Conservation (phyloP, 2,113 vertebrate species). For the Heterotis niloticus region DNA sequence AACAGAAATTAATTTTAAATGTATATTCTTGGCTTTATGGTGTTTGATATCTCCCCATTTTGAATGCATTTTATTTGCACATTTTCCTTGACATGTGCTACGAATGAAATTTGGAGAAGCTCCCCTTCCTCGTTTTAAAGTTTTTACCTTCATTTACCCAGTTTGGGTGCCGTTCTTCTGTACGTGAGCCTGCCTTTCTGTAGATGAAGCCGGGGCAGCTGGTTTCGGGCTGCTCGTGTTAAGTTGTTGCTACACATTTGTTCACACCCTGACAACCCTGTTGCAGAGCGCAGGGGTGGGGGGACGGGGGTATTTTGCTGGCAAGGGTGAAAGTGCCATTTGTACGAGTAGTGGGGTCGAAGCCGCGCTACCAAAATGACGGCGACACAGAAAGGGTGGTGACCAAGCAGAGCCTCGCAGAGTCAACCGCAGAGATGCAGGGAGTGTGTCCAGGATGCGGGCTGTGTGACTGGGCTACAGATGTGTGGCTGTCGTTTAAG, state of each 20-base stretch:
- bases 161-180: not conserved
- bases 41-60: no score
- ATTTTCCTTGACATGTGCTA: no score
- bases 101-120: no score
- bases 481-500: not conserved
- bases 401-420: slow-evolving; percentile 18
- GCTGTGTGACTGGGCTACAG: slow-evolving; percentile 22
- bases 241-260: not conserved
- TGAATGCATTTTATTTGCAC: no score
- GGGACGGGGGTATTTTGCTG: not conserved
- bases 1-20: not conserved
- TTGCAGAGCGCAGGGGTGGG: not conserved
- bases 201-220: not conserved
- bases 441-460: slow-evolving; percentile 5
- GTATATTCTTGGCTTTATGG: not conserved
- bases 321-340: slow-evolving; percentile 25
- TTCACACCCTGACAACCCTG: not conserved
- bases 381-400: slow-evolving; percentile 28
- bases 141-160: not conserved
- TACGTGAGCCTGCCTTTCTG: slow-evolving; percentile 4
- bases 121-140: no score
- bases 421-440: slow-evolving; percentile 21
- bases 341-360: slow-evolving; percentile 19
- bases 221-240: slow-evolving; percentile 13
- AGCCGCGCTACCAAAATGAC: slow-evolving; percentile 20